Conservation (phyloP, 2,888 invertebrate species). For the Desoria tigrina region DNA sequence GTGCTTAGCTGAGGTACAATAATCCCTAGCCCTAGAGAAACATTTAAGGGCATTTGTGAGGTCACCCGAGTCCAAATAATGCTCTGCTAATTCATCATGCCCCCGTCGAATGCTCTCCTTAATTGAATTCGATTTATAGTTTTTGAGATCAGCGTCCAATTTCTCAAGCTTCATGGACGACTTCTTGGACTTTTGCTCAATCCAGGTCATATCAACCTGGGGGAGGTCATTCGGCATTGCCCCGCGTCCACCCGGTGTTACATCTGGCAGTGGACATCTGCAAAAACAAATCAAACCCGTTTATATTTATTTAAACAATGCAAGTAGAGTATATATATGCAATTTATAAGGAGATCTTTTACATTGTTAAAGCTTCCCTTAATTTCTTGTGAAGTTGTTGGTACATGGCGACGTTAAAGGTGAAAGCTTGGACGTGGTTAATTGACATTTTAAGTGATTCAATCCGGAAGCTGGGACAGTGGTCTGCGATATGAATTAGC, state of each 20-base stretch:
- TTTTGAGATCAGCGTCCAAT: constrained; percentile 93
- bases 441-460: constrained; percentile 95
- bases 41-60: constrained; percentile 94
- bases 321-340: no score
- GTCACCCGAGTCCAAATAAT: constrained; percentile 95
- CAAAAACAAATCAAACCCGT: neutral
- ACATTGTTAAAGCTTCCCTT: constrained; percentile 64
- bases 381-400: constrained; percentile 87
- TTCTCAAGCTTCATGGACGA: constrained; percentile 94
- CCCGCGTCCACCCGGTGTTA: constrained; percentile 50
- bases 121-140: constrained; percentile 97
- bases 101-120: constrained; percentile 96
- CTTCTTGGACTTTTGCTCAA: constrained; percentile 89
- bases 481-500: constrained; percentile 90
- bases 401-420: constrained; percentile 90
- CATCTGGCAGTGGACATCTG: constrained; percentile 49
- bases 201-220: constrained; percentile 84
- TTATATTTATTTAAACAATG: constrained; percentile 1
- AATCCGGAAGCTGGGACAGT: constrained; percentile 82
- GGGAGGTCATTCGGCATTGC: constrained; percentile 66
- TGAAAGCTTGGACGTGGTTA: constrained; percentile 83
- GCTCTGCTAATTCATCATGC: constrained; percentile 97
- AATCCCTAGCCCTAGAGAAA: constrained; percentile 95
- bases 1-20: constrained; percentile 97
- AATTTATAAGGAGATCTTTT: no score